Evolutionary conservation across 23 tunicate genomes (phyloP).

Genomic region (Phallusia fumigata): DNA sequence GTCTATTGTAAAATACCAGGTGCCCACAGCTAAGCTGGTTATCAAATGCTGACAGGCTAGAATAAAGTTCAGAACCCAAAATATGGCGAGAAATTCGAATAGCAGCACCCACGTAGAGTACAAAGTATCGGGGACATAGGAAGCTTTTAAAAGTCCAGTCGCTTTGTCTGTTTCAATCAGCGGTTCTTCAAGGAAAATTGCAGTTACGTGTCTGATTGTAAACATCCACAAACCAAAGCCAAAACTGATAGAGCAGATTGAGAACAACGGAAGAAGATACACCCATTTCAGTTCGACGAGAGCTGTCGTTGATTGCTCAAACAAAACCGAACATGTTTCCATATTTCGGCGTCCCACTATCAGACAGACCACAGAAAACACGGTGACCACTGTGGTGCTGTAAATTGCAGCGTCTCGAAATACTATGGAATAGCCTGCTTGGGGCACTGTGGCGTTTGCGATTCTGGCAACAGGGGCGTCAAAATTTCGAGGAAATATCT

Average conservation of each 20-base stretch:
- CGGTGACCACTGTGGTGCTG: conserved; percentile 36
- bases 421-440: conserved; percentile 56
- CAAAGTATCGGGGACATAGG: conserved; percentile 35
- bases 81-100: conserved; percentile 56
- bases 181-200: conserved; percentile 46
- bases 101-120: conserved; percentile 61
- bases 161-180: not conserved
- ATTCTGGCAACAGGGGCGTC: not conserved
- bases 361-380: conserved; percentile 28
- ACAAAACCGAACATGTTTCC: conserved; percentile 60
- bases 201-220: conserved; percentile 47
- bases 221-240: conserved; percentile 51
- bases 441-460: conserved; percentile 25
- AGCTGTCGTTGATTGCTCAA: conserved; percentile 33
- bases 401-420: conserved; percentile 60
- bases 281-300: conserved; percentile 59
- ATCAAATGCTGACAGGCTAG: conserved; percentile 71
- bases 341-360: conserved; percentile 55
- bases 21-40: conserved; percentile 41
- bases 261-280: conserved; percentile 54
- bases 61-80: conserved; percentile 63
- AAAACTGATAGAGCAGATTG: conserved; percentile 33
- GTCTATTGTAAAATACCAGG: conserved; percentile 68
- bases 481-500: conserved; percentile 6
- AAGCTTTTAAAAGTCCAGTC: conserved; percentile 19